Evolutionary conservation across 2,888 invertebrate genomes (phyloP).

Genomic region (Rapana venosa): DNA sequence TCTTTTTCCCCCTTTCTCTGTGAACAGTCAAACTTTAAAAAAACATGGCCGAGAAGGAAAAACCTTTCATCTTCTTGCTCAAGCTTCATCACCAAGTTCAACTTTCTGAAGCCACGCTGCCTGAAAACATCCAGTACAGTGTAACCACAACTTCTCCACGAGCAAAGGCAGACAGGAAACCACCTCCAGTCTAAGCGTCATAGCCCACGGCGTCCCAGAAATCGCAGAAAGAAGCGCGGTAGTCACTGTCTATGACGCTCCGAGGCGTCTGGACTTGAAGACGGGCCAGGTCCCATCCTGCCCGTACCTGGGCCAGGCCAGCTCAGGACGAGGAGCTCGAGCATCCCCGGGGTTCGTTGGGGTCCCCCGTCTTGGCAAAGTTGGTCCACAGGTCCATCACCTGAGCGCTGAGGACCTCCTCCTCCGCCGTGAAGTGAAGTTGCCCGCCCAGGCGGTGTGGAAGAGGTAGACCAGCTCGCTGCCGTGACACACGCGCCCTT

Average conservation of each 20-base stretch:
- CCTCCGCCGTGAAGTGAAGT: slow-evolving; percentile 61
- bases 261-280: slow-evolving; percentile 58
- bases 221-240: slow-evolving; percentile 59
- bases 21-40: no score
- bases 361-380: slow-evolving; percentile 71
- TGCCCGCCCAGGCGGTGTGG: slow-evolving; percentile 57
- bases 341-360: slow-evolving; percentile 53
- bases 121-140: no score
- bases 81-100: no score
- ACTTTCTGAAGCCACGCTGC: no score
- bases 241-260: slow-evolving; percentile 52
- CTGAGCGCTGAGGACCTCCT: slow-evolving; percentile 56
- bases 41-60: no score
- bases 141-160: no score
- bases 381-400: slow-evolving; percentile 71
- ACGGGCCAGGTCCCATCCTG: slow-evolving; percentile 45
- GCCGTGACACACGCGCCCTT: slow-evolving; percentile 69
- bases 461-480: slow-evolving; percentile 68
- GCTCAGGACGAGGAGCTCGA: not conserved
- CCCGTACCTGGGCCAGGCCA: slow-evolving; percentile 61
- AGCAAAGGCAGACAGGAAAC: no score
- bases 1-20: no score
- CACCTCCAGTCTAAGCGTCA: slow-evolving; percentile 46
- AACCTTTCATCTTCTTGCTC: no score
- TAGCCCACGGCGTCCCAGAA: slow-evolving; percentile 72